phyloP scores from a whole-genome alignment of 2,797 vertebrate genomes.

The Lepidocolaptes lacrymiger region DNA sequence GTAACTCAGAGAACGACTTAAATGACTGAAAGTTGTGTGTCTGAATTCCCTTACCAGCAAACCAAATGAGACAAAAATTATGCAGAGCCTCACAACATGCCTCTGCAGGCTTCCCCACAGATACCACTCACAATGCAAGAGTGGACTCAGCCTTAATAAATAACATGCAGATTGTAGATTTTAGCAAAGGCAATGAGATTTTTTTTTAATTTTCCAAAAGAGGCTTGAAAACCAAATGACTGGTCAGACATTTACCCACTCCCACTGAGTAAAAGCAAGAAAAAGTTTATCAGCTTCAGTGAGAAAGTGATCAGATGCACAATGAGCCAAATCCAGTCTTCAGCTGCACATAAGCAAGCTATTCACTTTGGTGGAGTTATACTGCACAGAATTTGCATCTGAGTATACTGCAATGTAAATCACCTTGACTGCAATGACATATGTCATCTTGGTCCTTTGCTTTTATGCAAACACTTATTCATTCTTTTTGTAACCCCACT shows the following conservation, averaged over 20 bases:
- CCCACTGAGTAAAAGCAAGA: not conserved
- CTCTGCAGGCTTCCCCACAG: not conserved
- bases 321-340: slow-evolving; percentile 26
- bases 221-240: not conserved
- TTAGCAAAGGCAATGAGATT: not conserved
- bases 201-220: not conserved
- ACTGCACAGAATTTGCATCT: slow-evolving; percentile 47
- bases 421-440: slow-evolving; percentile 45
- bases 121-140: not conserved
- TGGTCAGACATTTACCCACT: slow-evolving; percentile 5
- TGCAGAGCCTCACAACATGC: not conserved
- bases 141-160: not conserved
- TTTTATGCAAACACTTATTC: slow-evolving; percentile 50
- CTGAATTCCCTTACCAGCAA: not conserved
- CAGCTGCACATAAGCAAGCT: slow-evolving; percentile 6
- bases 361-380: slow-evolving; percentile 15
- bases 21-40: not conserved
- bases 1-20: not conserved
- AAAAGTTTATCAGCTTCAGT: not conserved
- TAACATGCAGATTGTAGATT: not conserved
- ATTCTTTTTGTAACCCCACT: slow-evolving; percentile 9
- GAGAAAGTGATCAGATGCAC: slow-evolving; percentile 27
- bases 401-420: slow-evolving; percentile 32
- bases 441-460: slow-evolving; percentile 25
- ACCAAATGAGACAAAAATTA: not conserved